Evolutionary conservation across 2,888 invertebrate genomes (phyloP).

Genomic region (Lottia gigantea): DNA sequence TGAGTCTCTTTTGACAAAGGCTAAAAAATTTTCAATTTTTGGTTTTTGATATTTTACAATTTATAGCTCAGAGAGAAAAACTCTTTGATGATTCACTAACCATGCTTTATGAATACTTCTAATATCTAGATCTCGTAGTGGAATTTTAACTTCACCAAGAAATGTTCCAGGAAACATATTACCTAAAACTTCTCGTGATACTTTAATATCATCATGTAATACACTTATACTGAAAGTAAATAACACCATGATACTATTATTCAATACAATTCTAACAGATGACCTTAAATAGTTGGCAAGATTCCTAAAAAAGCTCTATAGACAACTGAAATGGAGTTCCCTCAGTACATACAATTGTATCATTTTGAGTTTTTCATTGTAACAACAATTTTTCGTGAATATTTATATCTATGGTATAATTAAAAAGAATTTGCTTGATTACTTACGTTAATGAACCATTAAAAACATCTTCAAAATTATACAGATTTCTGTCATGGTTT

Average conservation of each 20-base stretch:
- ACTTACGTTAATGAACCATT: conserved; percentile 46
- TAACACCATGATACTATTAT: background rate
- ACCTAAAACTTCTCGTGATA: conserved; percentile 77
- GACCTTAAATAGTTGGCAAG: no score
- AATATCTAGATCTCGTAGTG: conserved; percentile 78
- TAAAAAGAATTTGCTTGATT: background rate
- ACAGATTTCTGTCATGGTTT: conserved; percentile 52
- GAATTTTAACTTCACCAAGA: conserved; percentile 87
- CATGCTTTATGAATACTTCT: conserved; percentile 80
- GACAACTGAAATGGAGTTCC: no score
- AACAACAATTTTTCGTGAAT: no score
- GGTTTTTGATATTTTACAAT: no score
- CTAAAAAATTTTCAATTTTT: no score
- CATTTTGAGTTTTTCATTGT: no score
- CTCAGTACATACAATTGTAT: no score
- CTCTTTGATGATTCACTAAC: conserved; percentile 70
- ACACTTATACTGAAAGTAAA: conserved; percentile 76
- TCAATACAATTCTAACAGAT: no score
- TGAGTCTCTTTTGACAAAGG: no score
- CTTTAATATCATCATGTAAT: conserved; percentile 84
- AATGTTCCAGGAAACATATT: conserved; percentile 71
- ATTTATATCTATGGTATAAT: no score
- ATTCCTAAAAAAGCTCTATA: no score
- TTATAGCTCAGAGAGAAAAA: background rate
- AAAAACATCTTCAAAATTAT: conserved; percentile 47